phyloP scores from a whole-genome alignment of 2,113 vertebrate species.

The Sphyrna mokarran region DNA sequence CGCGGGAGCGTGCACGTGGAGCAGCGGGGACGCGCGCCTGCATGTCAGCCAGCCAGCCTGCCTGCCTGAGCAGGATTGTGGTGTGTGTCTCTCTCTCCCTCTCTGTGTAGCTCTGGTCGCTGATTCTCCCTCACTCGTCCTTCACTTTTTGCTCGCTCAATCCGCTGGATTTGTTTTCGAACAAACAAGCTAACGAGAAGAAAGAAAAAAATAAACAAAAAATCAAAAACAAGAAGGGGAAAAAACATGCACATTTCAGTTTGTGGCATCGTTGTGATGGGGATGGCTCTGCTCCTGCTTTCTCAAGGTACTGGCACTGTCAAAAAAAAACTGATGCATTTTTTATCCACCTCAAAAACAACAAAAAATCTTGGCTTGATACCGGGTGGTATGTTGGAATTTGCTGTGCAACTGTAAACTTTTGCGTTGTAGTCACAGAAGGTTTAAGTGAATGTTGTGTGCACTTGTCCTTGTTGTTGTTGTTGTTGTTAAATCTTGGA shows the following conservation, averaged over 20 bases:
- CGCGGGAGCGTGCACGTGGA: not conserved
- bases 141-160: not conserved
- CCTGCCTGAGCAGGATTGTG: constrained; percentile 25
- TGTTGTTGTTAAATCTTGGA: not conserved
- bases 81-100: not conserved
- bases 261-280: constrained; percentile 21
- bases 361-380: not conserved
- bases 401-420: not conserved
- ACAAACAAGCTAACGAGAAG: not conserved
- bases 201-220: not conserved
- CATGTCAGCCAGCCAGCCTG: constrained; percentile 3
- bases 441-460: not conserved
- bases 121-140: constrained; percentile 18
- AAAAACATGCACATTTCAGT: constrained; percentile 36
- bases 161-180: constrained; percentile 22
- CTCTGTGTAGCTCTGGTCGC: not conserved
- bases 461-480: not conserved
- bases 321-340: constrained; percentile 6
- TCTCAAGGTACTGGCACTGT: constrained; percentile 33
- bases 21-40: not conserved
- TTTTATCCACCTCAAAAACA: not conserved
- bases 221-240: not conserved
- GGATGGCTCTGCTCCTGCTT: constrained; percentile 23
- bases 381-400: not conserved
- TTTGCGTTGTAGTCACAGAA: not conserved